A percentile compares a stretch with the other conserved stretches of the same genome.
Evolutionary conservation across 2,888 invertebrate species (phyloP).

Genomic region (Tinea trinotella): DNA sequence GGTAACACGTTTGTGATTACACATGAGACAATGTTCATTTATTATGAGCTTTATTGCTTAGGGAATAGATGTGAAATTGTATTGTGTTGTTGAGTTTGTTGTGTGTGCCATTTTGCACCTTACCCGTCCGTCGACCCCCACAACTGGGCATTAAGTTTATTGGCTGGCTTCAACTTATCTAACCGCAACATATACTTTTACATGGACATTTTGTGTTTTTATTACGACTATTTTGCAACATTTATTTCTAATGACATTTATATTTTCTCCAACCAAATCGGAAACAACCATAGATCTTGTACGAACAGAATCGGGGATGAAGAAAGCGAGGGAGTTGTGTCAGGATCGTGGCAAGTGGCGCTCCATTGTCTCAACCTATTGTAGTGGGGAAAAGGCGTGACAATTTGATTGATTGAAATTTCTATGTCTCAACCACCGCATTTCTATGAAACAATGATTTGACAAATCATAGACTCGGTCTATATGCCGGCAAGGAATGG

Average conservation of each 20-base stretch:
- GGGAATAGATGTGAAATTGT: background rate
- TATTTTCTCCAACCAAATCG: too few species aligned
- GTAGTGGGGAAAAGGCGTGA: too few species aligned
- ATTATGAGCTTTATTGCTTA: background rate
- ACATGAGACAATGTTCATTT: background rate
- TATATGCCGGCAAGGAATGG: too few species aligned
- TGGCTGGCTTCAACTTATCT: slow-evolving; percentile 6
- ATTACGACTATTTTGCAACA: background rate
- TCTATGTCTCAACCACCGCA: too few species aligned
- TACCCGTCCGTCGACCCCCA: background rate
- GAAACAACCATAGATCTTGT: too few species aligned
- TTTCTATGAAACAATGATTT: too few species aligned
- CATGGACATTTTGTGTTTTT: background rate
- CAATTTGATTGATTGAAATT: too few species aligned
- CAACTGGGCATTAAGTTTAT: slow-evolving; percentile 12
- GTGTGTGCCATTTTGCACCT: background rate
- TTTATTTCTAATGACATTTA: background rate
- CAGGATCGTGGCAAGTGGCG: too few species aligned
- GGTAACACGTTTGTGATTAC: background rate
- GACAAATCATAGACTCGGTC: too few species aligned
- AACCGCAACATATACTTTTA: slow-evolving; percentile 5
- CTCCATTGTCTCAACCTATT: too few species aligned
- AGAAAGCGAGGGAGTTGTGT: too few species aligned
- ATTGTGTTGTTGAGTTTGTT: background rate
- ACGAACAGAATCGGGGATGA: too few species aligned